Evolutionary conservation across 2,888 invertebrate species (phyloP), one percentile per base, ranked within the genome.

Genomic region (Carcina quercana): DNA sequence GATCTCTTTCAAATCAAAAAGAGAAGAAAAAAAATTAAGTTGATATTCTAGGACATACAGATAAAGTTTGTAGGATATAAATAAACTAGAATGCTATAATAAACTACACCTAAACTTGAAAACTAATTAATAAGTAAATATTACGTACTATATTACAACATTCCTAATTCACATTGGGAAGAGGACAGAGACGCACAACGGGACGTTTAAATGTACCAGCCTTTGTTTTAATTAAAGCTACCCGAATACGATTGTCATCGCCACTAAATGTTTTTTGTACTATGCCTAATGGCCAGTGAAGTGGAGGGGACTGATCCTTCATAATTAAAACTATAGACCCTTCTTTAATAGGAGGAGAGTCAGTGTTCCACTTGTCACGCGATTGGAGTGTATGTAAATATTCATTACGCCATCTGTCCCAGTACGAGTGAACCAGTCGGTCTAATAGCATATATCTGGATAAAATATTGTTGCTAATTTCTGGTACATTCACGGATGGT

Each of bases 401-500:
- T 15, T 37, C 37, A 8, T 19, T 10, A 4, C 14, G 30, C 37
- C 37, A 37, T 13, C 25, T 20, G n/a, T 37, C 33, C 37, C 37
- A 32, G 21, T 15, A 33, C 3, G 25, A 21, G 20, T 29, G 26
- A 6, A 33, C 26, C 13, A 37, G 5, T 6, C 13, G 5, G 12
- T 37, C 29, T 5, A 37, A 7, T 6, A 36, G 11, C 4, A 3
- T 3, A 8, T 24, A 11, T 6, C 33, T 11, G 5, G n/a, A 5
- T n/a, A 13, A 5, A 4, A 21, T n/a, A 14, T 3, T 19, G n/a
- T 13, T 20, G 7, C 8, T 3, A 3, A 3, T 7, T 5, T 28
- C 20, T 3, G 21, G 4, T 3, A 33, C 15, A 13, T 22, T 17
- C n/a, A n/a, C n/a, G n/a, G n/a, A n/a, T n/a, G n/a, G n/a, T n/a